Evolutionary conservation across 2,888 invertebrate genomes (phyloP).

Genomic region (Anoplius nigerrimus): DNA sequence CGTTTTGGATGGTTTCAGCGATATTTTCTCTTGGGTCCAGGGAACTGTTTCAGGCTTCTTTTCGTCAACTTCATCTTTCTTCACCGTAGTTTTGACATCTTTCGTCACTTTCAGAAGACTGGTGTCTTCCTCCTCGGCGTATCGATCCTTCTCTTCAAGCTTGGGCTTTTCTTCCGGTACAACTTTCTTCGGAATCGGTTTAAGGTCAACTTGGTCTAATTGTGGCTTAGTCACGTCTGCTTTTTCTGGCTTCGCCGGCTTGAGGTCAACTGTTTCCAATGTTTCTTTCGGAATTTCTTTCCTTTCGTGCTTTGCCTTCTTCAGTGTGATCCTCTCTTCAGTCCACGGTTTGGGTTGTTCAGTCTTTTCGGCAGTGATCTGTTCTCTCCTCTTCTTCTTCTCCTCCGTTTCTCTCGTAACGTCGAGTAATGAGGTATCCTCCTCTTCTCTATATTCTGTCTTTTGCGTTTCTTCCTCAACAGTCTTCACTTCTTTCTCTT

Average conservation of each 20-base stretch:
- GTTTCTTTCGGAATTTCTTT: conserved; percentile 73
- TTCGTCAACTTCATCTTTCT: conserved; percentile 35
- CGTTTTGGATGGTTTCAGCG: conserved; percentile 76
- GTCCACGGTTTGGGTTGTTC: conserved; percentile 74
- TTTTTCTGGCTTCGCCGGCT: conserved; percentile 77
- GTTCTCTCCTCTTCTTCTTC: conserved; percentile 62
- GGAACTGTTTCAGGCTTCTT: conserved; percentile 60
- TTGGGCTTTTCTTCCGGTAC: conserved; percentile 21
- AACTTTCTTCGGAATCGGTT: conserved; percentile 68
- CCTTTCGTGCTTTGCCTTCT: conserved; percentile 74
- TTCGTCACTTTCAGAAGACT: conserved; percentile 34
- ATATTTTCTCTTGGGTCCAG: conserved; percentile 64
- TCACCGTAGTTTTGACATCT: conserved; percentile 18
- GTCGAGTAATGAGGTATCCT: conserved; percentile 41
- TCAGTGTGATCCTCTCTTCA: conserved; percentile 72
- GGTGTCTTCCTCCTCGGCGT: conserved; percentile 63
- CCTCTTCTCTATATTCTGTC: conserved; percentile 40
- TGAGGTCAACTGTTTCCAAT: conserved; percentile 77
- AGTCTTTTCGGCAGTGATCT: conserved; percentile 72
- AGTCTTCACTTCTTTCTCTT: conserved; percentile 64
- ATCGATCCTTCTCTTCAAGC: conserved; percentile 52
- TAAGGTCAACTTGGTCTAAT: conserved; percentile 78
- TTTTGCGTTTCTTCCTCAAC: conserved; percentile 76
- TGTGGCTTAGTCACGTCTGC: conserved; percentile 47
- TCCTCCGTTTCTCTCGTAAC: conserved; percentile 13